These are phyloP conservation scores for Euproctis similis DNA, from an alignment of 2,888 invertebrate species.

Conservation along the genomic window DNA sequence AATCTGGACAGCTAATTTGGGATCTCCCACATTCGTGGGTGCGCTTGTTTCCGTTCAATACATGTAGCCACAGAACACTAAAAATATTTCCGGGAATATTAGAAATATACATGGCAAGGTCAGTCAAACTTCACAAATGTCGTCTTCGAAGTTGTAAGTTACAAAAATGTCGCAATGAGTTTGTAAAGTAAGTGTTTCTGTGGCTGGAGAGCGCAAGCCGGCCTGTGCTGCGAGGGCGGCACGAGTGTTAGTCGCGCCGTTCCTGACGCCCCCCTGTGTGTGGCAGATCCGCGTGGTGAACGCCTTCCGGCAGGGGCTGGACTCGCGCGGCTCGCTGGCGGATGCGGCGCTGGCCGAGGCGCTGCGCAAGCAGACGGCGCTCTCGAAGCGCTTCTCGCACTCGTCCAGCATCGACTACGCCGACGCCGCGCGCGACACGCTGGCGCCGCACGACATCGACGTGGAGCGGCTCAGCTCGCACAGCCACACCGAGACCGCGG, in stretches of 20 bases:
- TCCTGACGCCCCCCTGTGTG: slow-evolving; percentile 13
- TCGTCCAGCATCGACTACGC: slow-evolving; percentile 87
- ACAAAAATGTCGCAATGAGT: too few relatives aligned
- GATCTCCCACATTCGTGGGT: too few relatives aligned
- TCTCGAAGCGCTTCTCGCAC: slow-evolving; percentile 93
- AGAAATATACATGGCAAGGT: too few relatives aligned
- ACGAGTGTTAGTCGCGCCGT: too few relatives aligned
- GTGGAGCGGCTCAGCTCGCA: slow-evolving; percentile 90
- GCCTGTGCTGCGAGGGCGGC: slow-evolving; percentile 3
- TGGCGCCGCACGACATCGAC: slow-evolving; percentile 93
- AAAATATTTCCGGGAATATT: too few relatives aligned
- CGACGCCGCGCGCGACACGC: slow-evolving; percentile 81
- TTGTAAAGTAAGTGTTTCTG: slow-evolving; percentile 2
- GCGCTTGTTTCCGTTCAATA: too few relatives aligned
- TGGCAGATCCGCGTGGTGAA: slow-evolving; percentile 99
- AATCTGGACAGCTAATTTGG: too few relatives aligned
- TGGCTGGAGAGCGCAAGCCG: neutral
- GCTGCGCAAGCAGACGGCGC: slow-evolving; percentile 94
- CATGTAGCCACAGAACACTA: too few relatives aligned
- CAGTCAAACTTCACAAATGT: too few relatives aligned
- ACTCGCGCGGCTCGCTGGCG: slow-evolving; percentile 94
- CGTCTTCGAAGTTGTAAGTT: too few relatives aligned
- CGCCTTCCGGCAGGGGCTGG: slow-evolving; percentile 99
- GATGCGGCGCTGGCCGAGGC: slow-evolving; percentile 95
- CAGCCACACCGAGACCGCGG: slow-evolving; percentile 96